phyloP scores from a whole-genome alignment of 2,888 invertebrate genomes.

The Papilio protenor region DNA sequence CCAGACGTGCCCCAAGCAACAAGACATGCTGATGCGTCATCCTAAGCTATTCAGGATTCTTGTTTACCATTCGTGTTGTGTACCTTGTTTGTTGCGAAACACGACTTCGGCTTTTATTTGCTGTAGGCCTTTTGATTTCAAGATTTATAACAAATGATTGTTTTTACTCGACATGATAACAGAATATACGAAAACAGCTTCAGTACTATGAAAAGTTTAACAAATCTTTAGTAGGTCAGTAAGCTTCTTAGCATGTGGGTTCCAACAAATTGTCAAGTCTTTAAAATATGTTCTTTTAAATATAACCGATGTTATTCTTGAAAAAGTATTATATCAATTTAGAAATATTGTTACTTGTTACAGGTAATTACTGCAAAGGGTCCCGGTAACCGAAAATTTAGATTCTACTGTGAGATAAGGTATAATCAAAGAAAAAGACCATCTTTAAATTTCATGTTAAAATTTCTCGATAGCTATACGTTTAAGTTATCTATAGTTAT shows the following conservation, averaged over 20 bases:
- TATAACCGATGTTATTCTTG: too few species aligned
- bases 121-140: background rate
- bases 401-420: background rate
- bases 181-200: background rate
- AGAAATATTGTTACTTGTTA: background rate
- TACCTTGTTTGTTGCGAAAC: background rate
- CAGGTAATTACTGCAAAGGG: slow-evolving; percentile 1
- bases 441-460: background rate
- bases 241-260: background rate
- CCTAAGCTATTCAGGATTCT: background rate
- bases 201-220: background rate
- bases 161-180: background rate
- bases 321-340: background rate
- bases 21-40: slow-evolving; percentile 21
- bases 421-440: background rate
- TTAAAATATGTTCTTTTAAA: too few species aligned
- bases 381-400: background rate
- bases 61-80: slow-evolving; percentile 12
- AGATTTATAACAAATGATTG: background rate
- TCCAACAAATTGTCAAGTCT: background rate
- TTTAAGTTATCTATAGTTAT: background rate
- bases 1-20: slow-evolving; percentile 18
- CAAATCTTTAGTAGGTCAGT: background rate
- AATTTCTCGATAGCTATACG: background rate
- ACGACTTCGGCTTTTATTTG: background rate